A percentile compares a stretch with the other conserved stretches of the same genome.
These are phyloP conservation scores for Platerodrilus igneus DNA, from an alignment of 2,888 invertebrate species.

Conservation along the genomic window DNA sequence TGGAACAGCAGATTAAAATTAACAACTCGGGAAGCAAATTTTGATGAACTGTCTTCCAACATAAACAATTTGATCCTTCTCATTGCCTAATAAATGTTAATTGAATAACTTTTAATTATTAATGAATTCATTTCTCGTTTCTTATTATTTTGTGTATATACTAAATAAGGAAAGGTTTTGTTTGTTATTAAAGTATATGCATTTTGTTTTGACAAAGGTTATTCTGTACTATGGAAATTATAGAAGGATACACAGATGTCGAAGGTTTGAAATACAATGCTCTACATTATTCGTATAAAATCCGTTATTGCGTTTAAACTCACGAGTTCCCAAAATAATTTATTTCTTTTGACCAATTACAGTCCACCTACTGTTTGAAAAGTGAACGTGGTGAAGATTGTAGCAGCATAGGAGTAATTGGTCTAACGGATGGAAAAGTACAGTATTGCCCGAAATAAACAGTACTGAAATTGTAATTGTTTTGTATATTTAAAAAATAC, in stretches of 20 bases:
- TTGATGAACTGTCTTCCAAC: too few species aligned
- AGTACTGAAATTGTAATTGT: too few species aligned
- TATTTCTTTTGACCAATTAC: too few species aligned
- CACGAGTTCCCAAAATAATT: too few species aligned
- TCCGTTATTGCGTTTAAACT: too few species aligned
- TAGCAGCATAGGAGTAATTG: too few species aligned
- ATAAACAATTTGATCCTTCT: slow-evolving; percentile 8
- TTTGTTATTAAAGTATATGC: slow-evolving; percentile 11
- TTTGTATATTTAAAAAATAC: too few species aligned
- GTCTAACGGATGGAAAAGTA: too few species aligned
- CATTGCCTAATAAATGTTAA: slow-evolving; percentile 7
- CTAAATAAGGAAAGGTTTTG: slow-evolving; percentile 5
- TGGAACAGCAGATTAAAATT: slow-evolving; percentile 6
- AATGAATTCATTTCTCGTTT: slow-evolving; percentile 4
- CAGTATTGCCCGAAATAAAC: too few species aligned
- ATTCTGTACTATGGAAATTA: slow-evolving; percentile 7
- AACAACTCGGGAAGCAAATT: slow-evolving; percentile 1
- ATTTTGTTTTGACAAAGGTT: slow-evolving; percentile 11
- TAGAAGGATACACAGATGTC: slow-evolving; percentile 11
- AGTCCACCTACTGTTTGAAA: too few species aligned
- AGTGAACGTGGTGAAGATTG: too few species aligned
- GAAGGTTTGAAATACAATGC: slow-evolving; percentile 13
- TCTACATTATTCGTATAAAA: too few species aligned
- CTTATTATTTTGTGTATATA: slow-evolving; percentile 10
- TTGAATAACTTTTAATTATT: slow-evolving; percentile 9